Percentiles rank a stretch among this genome's conserved stretches.
These are phyloP conservation scores for Muraenolepis orangiensis DNA, from an alignment of 2,797 vertebrate genomes.

Conservation along the genomic window DNA sequence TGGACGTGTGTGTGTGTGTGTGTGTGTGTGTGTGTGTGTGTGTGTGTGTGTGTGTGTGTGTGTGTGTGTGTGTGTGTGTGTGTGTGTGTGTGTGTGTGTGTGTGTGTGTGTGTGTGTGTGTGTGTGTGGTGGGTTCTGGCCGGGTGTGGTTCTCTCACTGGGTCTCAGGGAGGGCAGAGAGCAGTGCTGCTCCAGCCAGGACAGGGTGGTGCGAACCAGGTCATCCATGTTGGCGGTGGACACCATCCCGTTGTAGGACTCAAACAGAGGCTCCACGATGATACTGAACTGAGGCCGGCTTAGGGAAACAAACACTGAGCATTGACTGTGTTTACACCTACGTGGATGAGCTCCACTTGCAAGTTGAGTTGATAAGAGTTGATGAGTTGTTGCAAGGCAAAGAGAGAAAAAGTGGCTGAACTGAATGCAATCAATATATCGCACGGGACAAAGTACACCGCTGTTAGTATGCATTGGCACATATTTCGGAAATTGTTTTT, in stretches of 20 bases:
- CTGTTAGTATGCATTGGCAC: neutral
- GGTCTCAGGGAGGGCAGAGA: conserved; percentile 88
- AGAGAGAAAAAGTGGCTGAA: neutral
- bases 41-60: no score
- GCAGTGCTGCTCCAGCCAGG: conserved; percentile 96
- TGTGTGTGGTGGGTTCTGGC: neutral
- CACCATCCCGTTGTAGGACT: conserved; percentile 95
- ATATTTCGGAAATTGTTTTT: neutral
- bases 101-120: no score
- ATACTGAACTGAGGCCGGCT: conserved; percentile 86
- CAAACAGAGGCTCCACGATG: conserved; percentile 93
- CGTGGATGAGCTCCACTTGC: neutral
- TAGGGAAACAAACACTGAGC: conserved; percentile 64
- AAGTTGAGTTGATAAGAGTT: no score
- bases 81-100: no score
- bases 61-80: no score
- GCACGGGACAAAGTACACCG: neutral
- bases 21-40: no score
- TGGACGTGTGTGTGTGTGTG: no score
- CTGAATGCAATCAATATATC: neutral
- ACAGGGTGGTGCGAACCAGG: conserved; percentile 85
- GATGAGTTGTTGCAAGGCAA: no score
- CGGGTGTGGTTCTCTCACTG: conserved; percentile 73
- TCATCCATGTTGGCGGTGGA: conserved; percentile 89
- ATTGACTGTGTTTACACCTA: neutral